These are phyloP conservation scores for Octomys mimax DNA, from an alignment of 2,797 vertebrate species.

Conservation along the genomic window DNA sequence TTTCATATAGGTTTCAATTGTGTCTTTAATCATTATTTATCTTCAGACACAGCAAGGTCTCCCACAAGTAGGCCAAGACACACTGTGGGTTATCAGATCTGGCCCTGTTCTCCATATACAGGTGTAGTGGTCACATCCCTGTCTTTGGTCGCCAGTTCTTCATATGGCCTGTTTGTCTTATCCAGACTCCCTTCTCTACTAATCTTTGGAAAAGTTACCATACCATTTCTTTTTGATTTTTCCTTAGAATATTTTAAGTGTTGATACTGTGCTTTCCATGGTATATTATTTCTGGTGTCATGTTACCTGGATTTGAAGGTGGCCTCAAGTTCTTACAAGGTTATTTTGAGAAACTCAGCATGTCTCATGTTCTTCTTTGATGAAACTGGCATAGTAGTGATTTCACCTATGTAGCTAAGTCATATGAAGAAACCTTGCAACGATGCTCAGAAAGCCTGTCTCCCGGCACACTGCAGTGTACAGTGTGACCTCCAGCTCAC, in stretches of 20 bases:
- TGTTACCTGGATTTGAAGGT: background rate
- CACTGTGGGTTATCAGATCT: no score
- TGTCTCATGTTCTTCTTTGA: background rate
- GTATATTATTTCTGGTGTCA: background rate
- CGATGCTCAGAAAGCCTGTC: no score
- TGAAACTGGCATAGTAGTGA: background rate
- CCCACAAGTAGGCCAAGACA: background rate
- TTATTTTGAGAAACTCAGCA: background rate
- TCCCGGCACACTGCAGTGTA: background rate
- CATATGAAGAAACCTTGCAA: background rate
- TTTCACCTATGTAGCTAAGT: background rate
- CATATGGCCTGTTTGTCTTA: background rate
- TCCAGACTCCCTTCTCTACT: background rate
- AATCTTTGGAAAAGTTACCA: background rate
- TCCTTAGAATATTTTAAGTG: background rate
- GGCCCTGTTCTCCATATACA: background rate
- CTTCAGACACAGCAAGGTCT: background rate
- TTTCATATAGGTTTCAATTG: background rate
- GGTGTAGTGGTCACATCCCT: accelerated
- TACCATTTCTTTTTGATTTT: background rate
- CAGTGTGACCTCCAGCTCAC: background rate
- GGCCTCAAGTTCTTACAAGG: background rate
- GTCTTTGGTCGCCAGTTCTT: background rate
- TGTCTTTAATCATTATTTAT: background rate
- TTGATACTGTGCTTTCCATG: background rate